Conservation (phyloP, 64 coral and sea anemone genomes). For the Cladopsammia gracilis region DNA sequence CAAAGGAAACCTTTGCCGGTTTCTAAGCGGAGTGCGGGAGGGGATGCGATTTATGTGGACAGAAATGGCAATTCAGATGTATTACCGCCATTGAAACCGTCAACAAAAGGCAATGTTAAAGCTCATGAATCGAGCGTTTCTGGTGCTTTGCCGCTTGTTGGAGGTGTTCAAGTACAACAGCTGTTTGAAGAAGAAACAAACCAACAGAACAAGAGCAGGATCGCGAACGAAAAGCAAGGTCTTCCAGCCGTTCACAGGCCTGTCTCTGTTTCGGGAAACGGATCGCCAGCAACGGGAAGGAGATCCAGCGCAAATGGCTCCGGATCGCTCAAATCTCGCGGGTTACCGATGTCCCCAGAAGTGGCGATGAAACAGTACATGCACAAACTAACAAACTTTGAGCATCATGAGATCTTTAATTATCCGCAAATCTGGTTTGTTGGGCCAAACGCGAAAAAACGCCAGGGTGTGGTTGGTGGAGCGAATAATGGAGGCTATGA, state of each 20-base stretch:
- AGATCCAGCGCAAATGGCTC: slow-evolving; percentile 80
- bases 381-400: slow-evolving; percentile 97
- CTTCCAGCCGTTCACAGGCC: slow-evolving; percentile 87
- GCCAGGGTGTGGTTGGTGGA: slow-evolving; percentile 99
- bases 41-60: slow-evolving; percentile 95
- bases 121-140: slow-evolving; percentile 52
- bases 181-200: slow-evolving; percentile 99
- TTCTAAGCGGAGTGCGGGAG: slow-evolving; percentile 84
- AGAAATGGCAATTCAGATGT: slow-evolving; percentile 86
- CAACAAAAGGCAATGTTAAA: slow-evolving; percentile 90
- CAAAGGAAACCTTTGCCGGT: slow-evolving; percentile 92
- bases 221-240: slow-evolving; percentile 82
- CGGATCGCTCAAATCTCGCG: slow-evolving; percentile 82
- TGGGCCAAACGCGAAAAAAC: slow-evolving; percentile 97
- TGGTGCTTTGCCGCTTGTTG: slow-evolving; percentile 78
- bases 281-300: slow-evolving; percentile 72
- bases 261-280: slow-evolving; percentile 65
- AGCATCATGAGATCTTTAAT: slow-evolving; percentile 99
- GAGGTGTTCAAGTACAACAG: slow-evolving; percentile 95
- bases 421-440: slow-evolving; percentile 99
- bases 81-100: slow-evolving; percentile 94
- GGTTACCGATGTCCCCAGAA: slow-evolving; percentile 88
- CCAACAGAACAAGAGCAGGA: slow-evolving; percentile 84
- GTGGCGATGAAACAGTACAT: slow-evolving; percentile 97
- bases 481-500: slow-evolving; percentile 98